Conservation (phyloP, 2,113 vertebrate species). For the Aix galericulata region DNA sequence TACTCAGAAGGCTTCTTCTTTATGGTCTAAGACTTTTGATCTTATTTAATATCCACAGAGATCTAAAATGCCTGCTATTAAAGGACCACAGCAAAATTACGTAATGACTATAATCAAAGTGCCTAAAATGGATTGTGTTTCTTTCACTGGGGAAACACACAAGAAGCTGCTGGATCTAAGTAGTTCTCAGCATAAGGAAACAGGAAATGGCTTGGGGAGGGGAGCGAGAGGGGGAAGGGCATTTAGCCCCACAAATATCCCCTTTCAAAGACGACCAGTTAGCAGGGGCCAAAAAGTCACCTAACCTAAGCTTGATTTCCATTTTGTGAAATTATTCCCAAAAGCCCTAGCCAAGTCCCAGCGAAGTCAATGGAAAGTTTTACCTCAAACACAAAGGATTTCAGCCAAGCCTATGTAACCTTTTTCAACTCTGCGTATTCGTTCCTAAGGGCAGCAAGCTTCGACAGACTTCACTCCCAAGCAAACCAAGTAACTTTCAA, state of each 20-base stretch:
- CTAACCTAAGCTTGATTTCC: constrained; percentile 61
- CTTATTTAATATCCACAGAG: constrained; percentile 41
- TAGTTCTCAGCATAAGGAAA: constrained; percentile 46
- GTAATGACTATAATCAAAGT: constrained; percentile 65
- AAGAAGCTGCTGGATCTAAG: constrained; percentile 64
- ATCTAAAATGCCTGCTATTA: constrained; percentile 61
- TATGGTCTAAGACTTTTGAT: constrained; percentile 20
- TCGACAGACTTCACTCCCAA: constrained; percentile 6
- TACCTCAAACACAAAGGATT: constrained; percentile 57
- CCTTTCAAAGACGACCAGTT: constrained; percentile 62
- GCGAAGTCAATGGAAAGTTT: constrained; percentile 53
- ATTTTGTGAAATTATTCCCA: constrained; percentile 63
- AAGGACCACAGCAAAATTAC: constrained; percentile 30
- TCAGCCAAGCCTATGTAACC: constrained; percentile 30
- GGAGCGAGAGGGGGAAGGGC: not conserved
- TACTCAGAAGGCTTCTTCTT: not conserved
- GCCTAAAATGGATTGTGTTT: constrained; percentile 62
- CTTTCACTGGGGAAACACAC: constrained; percentile 60
- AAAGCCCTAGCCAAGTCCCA: constrained; percentile 44
- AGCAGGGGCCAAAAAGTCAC: constrained; percentile 61
- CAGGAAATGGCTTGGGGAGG: constrained; percentile 53
- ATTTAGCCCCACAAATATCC: constrained; percentile 54
- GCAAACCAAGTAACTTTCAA: not conserved
- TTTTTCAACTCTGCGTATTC: constrained; percentile 28
- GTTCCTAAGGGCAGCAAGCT: not conserved